Evolutionary conservation across 1,140 invertebrate species (phyloP).

Genomic region (Formica exsecta): DNA sequence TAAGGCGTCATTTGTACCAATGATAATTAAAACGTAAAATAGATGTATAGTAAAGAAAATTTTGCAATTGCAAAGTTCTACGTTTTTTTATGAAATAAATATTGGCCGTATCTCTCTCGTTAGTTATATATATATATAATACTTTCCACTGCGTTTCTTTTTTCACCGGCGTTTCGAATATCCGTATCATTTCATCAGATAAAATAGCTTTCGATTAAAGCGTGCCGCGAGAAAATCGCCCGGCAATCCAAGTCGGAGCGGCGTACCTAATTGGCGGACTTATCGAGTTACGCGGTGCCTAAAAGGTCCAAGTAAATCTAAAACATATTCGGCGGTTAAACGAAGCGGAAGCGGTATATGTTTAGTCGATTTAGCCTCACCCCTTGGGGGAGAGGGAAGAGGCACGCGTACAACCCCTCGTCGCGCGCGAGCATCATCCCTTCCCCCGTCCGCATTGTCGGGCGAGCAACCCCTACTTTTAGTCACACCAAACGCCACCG

Average conservation of each 20-base stretch:
- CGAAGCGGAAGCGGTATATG: conserved; percentile 84
- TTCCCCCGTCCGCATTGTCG: conserved; percentile 51
- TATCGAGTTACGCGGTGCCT: conserved; percentile 67
- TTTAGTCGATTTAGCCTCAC: conserved; percentile 83
- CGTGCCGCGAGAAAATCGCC: conserved; percentile 31
- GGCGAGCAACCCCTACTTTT: conserved; percentile 70
- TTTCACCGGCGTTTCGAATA: neutral
- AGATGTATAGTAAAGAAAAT: no score
- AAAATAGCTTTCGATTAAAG: conserved; percentile 33
- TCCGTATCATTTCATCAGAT: neutral
- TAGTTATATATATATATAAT: no score
- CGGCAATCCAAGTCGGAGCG: conserved; percentile 38
- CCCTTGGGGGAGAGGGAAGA: conserved; percentile 50
- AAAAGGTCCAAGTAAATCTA: conserved; percentile 80
- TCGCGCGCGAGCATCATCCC: conserved; percentile 52
- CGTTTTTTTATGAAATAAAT: neutral
- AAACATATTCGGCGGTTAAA: conserved; percentile 84
- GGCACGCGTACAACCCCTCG: conserved; percentile 68
- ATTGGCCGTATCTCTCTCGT: neutral
- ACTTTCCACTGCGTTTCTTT: no score
- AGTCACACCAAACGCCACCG: conserved; percentile 79
- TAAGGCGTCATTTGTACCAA: neutral
- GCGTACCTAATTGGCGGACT: conserved; percentile 74
- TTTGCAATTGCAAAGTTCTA: neutral
- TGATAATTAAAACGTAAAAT: conserved; percentile 20